phyloP scores from a whole-genome alignment of 2,113 vertebrate species.

The Pseudopodoces humilis region DNA sequence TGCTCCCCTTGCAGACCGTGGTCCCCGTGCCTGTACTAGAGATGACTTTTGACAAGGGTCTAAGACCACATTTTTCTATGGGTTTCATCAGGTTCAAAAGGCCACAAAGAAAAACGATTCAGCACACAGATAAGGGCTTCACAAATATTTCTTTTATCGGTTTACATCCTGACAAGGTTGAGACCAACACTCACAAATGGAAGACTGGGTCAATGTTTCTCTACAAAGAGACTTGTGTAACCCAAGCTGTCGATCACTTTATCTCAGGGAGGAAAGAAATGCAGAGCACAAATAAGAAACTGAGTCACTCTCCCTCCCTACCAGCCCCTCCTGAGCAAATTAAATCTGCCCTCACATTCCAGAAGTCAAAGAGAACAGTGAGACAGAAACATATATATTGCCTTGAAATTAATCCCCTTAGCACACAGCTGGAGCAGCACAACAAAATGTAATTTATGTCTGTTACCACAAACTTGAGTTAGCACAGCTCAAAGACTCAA shows the following conservation, averaged over 20 bases:
- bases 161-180: background rate
- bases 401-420: background rate
- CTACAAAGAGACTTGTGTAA: background rate
- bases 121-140: background rate
- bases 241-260: background rate
- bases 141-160: background rate
- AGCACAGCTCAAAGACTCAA: background rate
- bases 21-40: background rate
- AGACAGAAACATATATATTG: background rate
- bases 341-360: background rate
- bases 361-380: background rate
- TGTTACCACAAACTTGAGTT: background rate
- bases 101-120: background rate
- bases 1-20: background rate
- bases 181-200: background rate
- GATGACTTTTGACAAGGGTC: background rate
- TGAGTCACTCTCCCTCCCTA: background rate
- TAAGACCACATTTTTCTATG: background rate
- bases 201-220: background rate
- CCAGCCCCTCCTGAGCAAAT: background rate
- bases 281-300: background rate
- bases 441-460: background rate
- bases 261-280: background rate
- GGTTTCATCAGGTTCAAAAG: background rate
- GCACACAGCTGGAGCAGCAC: background rate